Conservation (phyloP, 2,888 invertebrate genomes). For the Agriopis aurantiaria region DNA sequence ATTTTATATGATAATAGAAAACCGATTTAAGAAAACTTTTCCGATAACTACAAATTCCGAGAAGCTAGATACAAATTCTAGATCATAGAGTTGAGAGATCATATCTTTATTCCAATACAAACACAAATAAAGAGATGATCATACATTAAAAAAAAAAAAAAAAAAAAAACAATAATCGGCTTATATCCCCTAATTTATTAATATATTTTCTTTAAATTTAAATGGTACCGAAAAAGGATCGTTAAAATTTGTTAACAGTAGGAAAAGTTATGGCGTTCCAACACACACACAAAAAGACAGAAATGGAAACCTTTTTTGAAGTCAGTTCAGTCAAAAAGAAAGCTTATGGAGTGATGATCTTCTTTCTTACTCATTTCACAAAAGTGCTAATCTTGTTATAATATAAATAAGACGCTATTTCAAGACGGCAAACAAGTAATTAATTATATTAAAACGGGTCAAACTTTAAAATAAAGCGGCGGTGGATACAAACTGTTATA, state of each 20-base stretch:
- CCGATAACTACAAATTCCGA: not conserved
- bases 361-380: not conserved
- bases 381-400: not conserved
- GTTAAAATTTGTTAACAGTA: no score
- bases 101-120: no score
- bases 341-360: no score
- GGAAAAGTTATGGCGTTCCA: no score
- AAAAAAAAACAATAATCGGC: no score
- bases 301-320: not conserved
- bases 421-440: constrained; percentile 19
- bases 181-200: no score
- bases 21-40: not conserved
- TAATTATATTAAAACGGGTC: constrained; percentile 36
- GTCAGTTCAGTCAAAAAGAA: not conserved
- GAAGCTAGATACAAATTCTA: not conserved
- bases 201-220: no score
- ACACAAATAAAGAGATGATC: no score
- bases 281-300: no score
- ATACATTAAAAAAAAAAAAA: no score
- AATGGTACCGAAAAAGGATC: no score
- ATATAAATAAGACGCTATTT: constrained; percentile 15
- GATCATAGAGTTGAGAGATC: no score
- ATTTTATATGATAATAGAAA: not conserved
- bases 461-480: constrained; percentile 41
- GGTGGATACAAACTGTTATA: constrained; percentile 44